Evolutionary conservation across 1,140 invertebrate species (phyloP).

Genomic region (Meteorus sp.): DNA sequence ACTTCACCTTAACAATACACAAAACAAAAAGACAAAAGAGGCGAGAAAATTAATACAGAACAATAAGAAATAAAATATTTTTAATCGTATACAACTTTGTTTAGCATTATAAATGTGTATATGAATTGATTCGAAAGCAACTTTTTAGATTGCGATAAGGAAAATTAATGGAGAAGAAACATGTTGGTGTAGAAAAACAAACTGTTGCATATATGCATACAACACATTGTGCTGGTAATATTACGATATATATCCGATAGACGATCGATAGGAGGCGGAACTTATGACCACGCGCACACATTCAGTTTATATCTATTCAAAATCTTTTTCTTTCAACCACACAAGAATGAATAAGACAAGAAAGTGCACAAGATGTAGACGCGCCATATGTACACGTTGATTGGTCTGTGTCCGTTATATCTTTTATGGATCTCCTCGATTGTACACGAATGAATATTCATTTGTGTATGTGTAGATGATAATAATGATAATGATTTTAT

Average conservation of each 20-base stretch:
- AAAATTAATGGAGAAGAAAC: background rate
- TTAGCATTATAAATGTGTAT: background rate
- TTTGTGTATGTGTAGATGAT: too few relatives aligned
- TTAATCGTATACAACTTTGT: too few relatives aligned
- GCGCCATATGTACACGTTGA: slow-evolving; percentile 1
- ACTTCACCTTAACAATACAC: too few relatives aligned
- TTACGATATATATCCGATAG: slow-evolving; percentile 14
- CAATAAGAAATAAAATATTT: too few relatives aligned
- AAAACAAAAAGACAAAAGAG: too few relatives aligned
- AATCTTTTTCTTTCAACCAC: background rate
- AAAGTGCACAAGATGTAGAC: too few relatives aligned
- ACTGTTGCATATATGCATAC: background rate
- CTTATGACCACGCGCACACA: background rate
- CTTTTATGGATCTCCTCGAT: background rate
- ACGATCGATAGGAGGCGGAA: slow-evolving; percentile 10
- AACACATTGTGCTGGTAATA: too few relatives aligned
- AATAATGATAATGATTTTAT: slow-evolving; percentile 9
- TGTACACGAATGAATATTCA: background rate
- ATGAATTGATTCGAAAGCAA: background rate
- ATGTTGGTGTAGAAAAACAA: background rate
- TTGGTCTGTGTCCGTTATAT: background rate
- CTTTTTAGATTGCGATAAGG: background rate
- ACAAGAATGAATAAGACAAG: background rate
- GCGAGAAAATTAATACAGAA: too few relatives aligned
- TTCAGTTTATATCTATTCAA: slow-evolving; percentile 7